These are phyloP conservation scores for Cylas formicarius DNA, from an alignment of 1,140 invertebrate genomes.

Conservation along the genomic window DNA sequence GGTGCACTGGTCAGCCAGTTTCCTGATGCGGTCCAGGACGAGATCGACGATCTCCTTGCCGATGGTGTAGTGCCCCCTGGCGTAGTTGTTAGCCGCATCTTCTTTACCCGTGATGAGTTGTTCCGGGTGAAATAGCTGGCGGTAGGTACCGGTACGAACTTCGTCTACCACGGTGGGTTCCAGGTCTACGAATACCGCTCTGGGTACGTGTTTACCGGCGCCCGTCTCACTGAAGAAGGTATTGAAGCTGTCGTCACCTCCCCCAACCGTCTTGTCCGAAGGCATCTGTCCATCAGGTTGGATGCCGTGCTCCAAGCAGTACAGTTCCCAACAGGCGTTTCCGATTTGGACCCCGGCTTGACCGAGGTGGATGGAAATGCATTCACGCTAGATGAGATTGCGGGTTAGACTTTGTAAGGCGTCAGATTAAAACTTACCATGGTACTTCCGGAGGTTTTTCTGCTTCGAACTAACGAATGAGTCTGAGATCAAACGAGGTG, in stretches of 20 bases:
- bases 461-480: too few relatives aligned
- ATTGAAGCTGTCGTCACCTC: slow-evolving; percentile 77
- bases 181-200: slow-evolving; percentile 79
- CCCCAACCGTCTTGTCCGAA: slow-evolving; percentile 48
- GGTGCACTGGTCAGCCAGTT: slow-evolving; percentile 79
- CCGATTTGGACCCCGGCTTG: slow-evolving; percentile 61
- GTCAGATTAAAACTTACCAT: too few relatives aligned
- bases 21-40: slow-evolving; percentile 70
- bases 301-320: slow-evolving; percentile 69
- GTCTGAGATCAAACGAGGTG: too few relatives aligned
- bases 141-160: slow-evolving; percentile 74
- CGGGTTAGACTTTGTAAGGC: too few relatives aligned
- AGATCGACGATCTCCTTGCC: slow-evolving; percentile 81
- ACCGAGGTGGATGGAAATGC: slow-evolving; percentile 56
- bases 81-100: slow-evolving; percentile 86
- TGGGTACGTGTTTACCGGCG: slow-evolving; percentile 77
- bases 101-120: slow-evolving; percentile 69
- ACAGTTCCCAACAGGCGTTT: slow-evolving; percentile 57
- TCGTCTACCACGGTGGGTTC: slow-evolving; percentile 86
- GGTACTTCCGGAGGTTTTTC: too few relatives aligned
- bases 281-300: slow-evolving; percentile 57
- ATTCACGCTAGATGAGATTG: slow-evolving; percentile 47
- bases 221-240: slow-evolving; percentile 88
- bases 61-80: slow-evolving; percentile 85
- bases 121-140: slow-evolving; percentile 79